phyloP scores from a whole-genome alignment of 2,797 vertebrate genomes.

The Xiphorhynchus erythropygius region DNA sequence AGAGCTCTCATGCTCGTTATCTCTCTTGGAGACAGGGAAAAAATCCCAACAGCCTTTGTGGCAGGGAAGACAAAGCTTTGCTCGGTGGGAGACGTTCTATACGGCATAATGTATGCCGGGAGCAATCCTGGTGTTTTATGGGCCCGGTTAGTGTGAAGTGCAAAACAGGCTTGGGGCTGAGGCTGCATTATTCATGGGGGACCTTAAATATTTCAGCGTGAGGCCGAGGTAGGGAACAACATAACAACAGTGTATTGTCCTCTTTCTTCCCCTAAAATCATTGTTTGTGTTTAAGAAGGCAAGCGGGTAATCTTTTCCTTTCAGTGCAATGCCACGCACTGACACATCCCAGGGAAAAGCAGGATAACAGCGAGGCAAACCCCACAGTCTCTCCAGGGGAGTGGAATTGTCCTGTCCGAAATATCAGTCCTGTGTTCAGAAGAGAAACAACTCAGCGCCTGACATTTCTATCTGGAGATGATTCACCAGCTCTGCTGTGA shows the following conservation, averaged over 20 bases:
- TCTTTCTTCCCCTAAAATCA: not conserved
- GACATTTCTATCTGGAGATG: not conserved
- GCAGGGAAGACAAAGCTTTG: slow-evolving; percentile 12
- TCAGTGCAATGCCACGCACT: not conserved
- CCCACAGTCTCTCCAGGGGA: not conserved
- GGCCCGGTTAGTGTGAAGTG: slow-evolving; percentile 29
- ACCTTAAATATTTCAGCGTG: slow-evolving; percentile 57
- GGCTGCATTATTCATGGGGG: slow-evolving; percentile 61
- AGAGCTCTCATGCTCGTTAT: not conserved
- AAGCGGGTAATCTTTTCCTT: not conserved
- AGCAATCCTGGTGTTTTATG: slow-evolving; percentile 36
- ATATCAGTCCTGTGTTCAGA: not conserved
- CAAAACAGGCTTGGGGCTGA: slow-evolving; percentile 29
- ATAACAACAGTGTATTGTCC: not conserved
- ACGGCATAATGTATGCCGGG: not conserved
- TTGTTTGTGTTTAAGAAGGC: not conserved
- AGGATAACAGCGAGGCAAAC: rapidly evolving
- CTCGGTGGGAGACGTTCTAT: not conserved
- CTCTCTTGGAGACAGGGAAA: not conserved
- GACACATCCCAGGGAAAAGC: not conserved
- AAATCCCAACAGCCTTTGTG: slow-evolving; percentile 5
- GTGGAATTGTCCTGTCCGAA: not conserved
- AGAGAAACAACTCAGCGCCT: not conserved
- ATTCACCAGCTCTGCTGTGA: not conserved
- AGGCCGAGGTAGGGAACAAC: not conserved